These are phyloP conservation scores for Apis dorsata DNA, from an alignment of 1,140 invertebrate species.

Conservation along the genomic window DNA sequence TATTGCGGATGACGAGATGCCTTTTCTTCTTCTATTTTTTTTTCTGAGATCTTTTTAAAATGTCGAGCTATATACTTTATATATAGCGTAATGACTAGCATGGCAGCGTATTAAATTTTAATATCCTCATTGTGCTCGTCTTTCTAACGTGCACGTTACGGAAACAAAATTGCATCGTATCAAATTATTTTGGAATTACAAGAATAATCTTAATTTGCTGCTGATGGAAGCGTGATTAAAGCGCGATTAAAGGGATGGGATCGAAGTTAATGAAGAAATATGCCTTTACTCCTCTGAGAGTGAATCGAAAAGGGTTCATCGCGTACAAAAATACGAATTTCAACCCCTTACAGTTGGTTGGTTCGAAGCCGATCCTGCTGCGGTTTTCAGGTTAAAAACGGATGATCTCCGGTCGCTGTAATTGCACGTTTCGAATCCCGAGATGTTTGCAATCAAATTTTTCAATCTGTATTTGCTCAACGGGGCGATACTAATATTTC, in stretches of 20 bases:
- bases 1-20: too few species aligned
- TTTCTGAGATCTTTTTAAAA: too few species aligned
- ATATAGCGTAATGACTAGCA: too few species aligned
- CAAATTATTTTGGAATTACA: background rate
- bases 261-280: background rate
- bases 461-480: slow-evolving; percentile 15
- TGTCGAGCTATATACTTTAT: too few species aligned
- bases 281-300: too few species aligned
- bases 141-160: background rate
- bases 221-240: background rate
- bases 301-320: background rate
- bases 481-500: slow-evolving; percentile 23
- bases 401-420: background rate
- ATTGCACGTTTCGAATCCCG: background rate
- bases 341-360: too few species aligned
- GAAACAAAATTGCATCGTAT: background rate
- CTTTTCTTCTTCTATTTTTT: too few species aligned
- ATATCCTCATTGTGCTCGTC: background rate
- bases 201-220: slow-evolving; percentile 7
- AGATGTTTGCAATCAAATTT: background rate
- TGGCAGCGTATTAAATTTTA: background rate
- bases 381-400: background rate
- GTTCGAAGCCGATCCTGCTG: too few species aligned
- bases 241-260: background rate
- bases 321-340: background rate